Evolutionary conservation across 2,113 vertebrate species (phyloP).

Genomic region (Ancistrus triradiatus): DNA sequence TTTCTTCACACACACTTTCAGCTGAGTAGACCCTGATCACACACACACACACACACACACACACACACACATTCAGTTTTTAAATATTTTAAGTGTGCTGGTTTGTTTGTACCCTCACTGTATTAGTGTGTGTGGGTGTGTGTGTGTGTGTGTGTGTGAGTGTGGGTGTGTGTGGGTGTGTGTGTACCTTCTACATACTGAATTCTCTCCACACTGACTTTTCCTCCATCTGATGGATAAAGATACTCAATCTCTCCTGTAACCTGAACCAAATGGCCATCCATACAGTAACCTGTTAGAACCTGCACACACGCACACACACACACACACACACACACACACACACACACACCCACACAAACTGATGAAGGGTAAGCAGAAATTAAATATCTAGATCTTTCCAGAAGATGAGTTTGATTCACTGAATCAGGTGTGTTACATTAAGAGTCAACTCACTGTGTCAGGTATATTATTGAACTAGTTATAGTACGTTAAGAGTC

Average conservation of each 20-base stretch:
- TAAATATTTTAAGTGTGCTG: neutral
- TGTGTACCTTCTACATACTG: constrained; percentile 75
- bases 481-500: too few species aligned
- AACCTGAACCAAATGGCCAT: constrained; percentile 73
- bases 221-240: constrained; percentile 85
- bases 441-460: neutral
- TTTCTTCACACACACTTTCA: constrained; percentile 81
- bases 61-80: neutral
- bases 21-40: constrained; percentile 67
- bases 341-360: constrained; percentile 9
- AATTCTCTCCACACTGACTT: constrained; percentile 80
- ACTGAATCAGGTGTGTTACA: neutral
- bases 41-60: neutral
- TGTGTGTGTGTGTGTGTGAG: constrained; percentile 6
- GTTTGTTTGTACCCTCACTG: neutral
- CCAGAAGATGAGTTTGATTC: too few species aligned
- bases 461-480: neutral
- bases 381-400: neutral
- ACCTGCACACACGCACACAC: constrained; percentile 46
- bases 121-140: constrained; percentile 5
- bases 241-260: constrained; percentile 71
- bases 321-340: constrained; percentile 13
- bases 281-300: constrained; percentile 81
- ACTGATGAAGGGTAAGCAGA: neutral
- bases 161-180: constrained; percentile 9